A percentile compares a stretch with the other conserved stretches of the same genome.
Evolutionary conservation across 1,140 invertebrate genomes (phyloP).

Genomic region (Heliothis virescens): DNA sequence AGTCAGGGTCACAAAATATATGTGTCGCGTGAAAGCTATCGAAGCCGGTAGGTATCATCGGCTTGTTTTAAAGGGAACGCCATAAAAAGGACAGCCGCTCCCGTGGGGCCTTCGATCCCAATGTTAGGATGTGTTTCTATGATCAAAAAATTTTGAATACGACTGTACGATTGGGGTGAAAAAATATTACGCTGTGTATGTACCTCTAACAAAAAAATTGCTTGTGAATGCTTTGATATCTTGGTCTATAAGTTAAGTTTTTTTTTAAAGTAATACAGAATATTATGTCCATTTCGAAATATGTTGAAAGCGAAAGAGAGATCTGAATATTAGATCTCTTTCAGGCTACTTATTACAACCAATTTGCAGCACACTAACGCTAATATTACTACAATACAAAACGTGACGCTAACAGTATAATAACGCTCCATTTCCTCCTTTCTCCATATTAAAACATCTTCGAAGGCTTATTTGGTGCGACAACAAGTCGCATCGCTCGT

Average conservation of each 20-base stretch:
- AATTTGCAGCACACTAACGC: neutral
- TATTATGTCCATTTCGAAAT: no score
- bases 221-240: no score
- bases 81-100: conserved; percentile 53
- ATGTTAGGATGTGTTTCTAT: conserved; percentile 19
- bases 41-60: conserved; percentile 49
- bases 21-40: conserved; percentile 31
- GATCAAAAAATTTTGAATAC: neutral
- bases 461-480: neutral
- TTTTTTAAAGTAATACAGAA: no score
- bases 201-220: neutral
- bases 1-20: conserved; percentile 42
- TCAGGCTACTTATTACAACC: neutral
- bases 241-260: no score
- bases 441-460: conserved; percentile 13
- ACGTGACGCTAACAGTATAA: conserved; percentile 1
- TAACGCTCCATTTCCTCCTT: neutral
- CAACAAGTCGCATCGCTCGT: neutral
- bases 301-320: no score
- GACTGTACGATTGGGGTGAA: neutral
- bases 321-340: no score
- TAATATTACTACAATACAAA: neutral
- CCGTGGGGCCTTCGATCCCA: conserved; percentile 46
- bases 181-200: neutral
- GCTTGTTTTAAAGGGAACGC: conserved; percentile 57